A percentile compares a stretch with the other conserved stretches of the same genome.
Conservation (phyloP, 2,113 vertebrate species). For the Anthoscopus minutus region DNA sequence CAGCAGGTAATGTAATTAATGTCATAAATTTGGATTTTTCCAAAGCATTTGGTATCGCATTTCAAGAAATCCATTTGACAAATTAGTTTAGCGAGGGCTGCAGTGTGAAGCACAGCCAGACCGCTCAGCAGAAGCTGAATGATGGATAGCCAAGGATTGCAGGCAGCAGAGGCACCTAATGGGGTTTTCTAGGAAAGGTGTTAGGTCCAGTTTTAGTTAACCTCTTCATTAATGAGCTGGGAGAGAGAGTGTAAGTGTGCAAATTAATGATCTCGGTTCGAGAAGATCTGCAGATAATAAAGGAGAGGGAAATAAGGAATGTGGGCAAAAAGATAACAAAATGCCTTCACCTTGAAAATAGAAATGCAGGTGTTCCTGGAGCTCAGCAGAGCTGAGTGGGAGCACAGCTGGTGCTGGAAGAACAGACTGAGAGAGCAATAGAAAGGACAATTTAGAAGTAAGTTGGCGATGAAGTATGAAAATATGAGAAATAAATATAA, state of each 20-base stretch:
- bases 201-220: conserved; percentile 33
- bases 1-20: conserved; percentile 6
- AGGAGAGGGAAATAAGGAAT: not conserved
- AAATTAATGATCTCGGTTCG: conserved; percentile 5
- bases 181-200: conserved; percentile 25
- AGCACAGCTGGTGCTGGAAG: not conserved
- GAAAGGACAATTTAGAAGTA: not conserved
- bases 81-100: conserved; percentile 5
- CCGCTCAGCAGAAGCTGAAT: not conserved
- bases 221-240: conserved; percentile 50
- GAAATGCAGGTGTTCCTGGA: not conserved
- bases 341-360: not conserved
- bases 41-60: not conserved
- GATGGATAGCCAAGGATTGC: conserved; percentile 30
- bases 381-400: not conserved
- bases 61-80: conserved; percentile 52
- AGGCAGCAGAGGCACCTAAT: conserved; percentile 24
- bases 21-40: conserved; percentile 33
- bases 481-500: not conserved
- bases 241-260: not conserved
- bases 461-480: not conserved
- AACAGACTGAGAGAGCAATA: not conserved
- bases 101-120: not conserved
- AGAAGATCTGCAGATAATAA: not conserved
- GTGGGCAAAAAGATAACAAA: not conserved